Base-by-base conservation (phyloP, 1,140 invertebrate genomes). In the Anastrepha obliqua region DNA sequence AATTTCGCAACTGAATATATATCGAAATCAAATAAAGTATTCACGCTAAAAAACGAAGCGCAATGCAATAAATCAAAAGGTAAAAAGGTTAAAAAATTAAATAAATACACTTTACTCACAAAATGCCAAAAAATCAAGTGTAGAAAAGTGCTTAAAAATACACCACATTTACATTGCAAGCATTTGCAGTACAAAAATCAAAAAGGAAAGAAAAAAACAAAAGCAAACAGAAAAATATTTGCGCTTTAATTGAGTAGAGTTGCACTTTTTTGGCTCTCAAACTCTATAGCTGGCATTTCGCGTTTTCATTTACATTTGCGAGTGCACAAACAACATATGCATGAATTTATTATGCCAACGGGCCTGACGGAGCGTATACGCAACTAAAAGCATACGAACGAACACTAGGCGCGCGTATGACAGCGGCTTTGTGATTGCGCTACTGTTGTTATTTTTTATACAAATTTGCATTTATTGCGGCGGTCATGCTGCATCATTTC, bases 391-490 rank as follows among this genome's bases (percentile, higher is more conserved):
- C 51, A 81, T 81, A 20, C n/a, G 47, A 55, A 20, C n/a, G 47
- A 55, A 29, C 74, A 55, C 51, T 29, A 29, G 29, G 29, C 44
- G 29, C n/a, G n/a, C 74, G 20, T 58, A 81, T 55, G 74, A 47
- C 74, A 42, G 20, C 8, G 74, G 51, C 47, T 81, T 81, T 81
- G 74, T 81, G 74, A 81, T 81, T 81, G 51, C n/a, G 51, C 29
- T 81, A n/a, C 20, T 20, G 8, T 47, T 15, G 9, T 42, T n/a
- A n/a, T n/a, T 55, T 55, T 55, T 81, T 81, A 74, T 74, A 15
- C 51, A 81, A 81, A 81, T 81, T 81, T 81, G 74, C 47, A 81
- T 81, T 81, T 81, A 81, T 55, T 81, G 74, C 74, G 74, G 15
- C 20, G n/a, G 51, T 81, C 47, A 81, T 81, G 74, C 74, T 81